Conservation (phyloP, 2,113 vertebrate species). For the Otolemur garnettii region DNA sequence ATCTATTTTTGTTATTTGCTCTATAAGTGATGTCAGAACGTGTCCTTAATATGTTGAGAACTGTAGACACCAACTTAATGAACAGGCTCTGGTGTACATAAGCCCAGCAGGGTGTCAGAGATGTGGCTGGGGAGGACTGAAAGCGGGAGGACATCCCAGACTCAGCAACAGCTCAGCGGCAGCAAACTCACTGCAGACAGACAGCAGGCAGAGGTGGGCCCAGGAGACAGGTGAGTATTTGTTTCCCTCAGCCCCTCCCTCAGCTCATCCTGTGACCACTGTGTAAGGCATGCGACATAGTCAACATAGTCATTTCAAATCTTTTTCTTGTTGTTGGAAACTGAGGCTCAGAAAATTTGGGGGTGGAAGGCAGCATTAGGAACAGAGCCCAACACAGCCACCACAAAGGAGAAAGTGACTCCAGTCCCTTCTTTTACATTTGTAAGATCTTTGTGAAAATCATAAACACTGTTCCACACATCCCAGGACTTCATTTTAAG, state of each 20-base stretch:
- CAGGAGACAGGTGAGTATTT: neutral
- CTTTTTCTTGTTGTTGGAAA: neutral
- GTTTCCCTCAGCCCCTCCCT: neutral
- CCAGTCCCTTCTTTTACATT: neutral
- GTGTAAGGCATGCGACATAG: neutral
- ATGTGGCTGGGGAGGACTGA: neutral
- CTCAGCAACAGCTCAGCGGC: neutral
- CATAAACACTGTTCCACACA: neutral
- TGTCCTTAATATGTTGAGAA: constrained; percentile 45
- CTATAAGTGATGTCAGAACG: constrained; percentile 14
- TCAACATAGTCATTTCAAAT: neutral
- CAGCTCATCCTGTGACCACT: neutral
- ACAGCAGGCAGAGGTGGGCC: neutral
- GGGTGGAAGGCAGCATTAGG: neutral
- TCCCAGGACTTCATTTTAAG: neutral
- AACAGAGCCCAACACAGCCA: neutral
- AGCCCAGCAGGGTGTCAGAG: neutral
- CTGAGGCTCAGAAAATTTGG: neutral
- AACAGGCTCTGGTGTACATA: neutral
- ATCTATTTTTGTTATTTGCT: constrained; percentile 53
- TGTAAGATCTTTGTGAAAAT: neutral
- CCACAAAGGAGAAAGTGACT: neutral
- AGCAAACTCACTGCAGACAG: neutral
- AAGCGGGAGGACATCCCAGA: neutral
- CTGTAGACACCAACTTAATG: neutral